These are phyloP conservation scores for Gila robusta DNA, from an alignment of 2,797 vertebrate species.

Conservation along the genomic window DNA sequence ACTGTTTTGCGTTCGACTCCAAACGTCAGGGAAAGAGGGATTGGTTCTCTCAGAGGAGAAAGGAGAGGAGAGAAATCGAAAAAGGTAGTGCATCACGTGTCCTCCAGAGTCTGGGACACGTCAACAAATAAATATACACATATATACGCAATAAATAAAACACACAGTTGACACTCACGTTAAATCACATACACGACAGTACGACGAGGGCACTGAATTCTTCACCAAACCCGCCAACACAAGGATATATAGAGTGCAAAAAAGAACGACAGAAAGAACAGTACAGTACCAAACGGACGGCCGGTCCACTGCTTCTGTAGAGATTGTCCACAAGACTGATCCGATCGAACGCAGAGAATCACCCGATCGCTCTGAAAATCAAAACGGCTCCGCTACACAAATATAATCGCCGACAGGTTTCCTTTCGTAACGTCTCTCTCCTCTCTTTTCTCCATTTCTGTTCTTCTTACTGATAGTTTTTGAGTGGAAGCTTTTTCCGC, in stretches of 20 bases:
- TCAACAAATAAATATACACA: conserved; percentile 82
- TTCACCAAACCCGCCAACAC: conserved; percentile 71
- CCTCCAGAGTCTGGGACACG: conserved; percentile 69
- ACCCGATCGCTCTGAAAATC: conserved; percentile 35
- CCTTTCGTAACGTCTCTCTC: conserved; percentile 41
- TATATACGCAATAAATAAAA: conserved; percentile 62
- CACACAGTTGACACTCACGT: conserved; percentile 79
- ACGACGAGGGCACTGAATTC: conserved; percentile 86
- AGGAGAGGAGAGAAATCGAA: conserved; percentile 70
- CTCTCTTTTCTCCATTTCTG: conserved; percentile 43
- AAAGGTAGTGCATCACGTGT: conserved; percentile 97
- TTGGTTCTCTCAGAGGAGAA: conserved; percentile 46
- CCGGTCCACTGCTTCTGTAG: conserved; percentile 84
- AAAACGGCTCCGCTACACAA: conserved; percentile 16
- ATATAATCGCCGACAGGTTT: conserved; percentile 10
- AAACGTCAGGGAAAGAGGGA: conserved; percentile 76
- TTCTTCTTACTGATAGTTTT: neutral
- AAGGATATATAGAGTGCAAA: conserved; percentile 56
- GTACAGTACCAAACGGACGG: conserved; percentile 90
- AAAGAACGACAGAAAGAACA: conserved; percentile 33
- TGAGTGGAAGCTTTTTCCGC: too few relatives aligned
- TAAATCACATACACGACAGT: conserved; percentile 90
- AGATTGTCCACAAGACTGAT: conserved; percentile 91
- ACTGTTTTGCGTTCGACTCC: conserved; percentile 68
- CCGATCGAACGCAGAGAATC: conserved; percentile 74